These are phyloP conservation scores for Pocillopora damicornis DNA, from an alignment of 64 coral and sea anemone species.

Conservation along the genomic window DNA sequence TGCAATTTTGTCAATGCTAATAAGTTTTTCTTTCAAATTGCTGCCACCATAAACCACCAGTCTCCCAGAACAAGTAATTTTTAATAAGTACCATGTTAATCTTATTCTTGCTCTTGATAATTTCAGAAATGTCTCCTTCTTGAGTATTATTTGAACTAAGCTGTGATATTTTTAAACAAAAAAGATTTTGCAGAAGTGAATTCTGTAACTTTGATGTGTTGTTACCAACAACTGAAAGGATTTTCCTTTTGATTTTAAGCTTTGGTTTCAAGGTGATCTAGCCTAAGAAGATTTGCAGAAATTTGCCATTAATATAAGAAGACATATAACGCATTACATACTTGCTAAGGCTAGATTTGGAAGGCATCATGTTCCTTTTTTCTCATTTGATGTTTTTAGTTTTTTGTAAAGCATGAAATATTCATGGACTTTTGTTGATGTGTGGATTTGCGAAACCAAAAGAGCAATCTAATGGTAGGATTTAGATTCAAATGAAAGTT, in stretches of 20 bases:
- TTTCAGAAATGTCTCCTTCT: background rate
- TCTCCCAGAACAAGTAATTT: background rate
- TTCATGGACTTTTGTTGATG: slow-evolving; percentile 15
- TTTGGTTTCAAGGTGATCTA: background rate
- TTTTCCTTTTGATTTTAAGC: background rate
- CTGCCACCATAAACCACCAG: slow-evolving; percentile 31
- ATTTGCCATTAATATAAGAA: background rate
- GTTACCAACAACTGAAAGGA: too few relatives aligned
- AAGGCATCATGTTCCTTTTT: background rate
- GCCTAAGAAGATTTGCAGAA: background rate
- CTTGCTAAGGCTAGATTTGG: background rate
- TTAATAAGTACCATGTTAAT: background rate
- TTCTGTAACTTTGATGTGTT: too few relatives aligned
- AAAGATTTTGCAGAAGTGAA: background rate
- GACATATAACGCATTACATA: background rate
- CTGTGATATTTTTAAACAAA: background rate
- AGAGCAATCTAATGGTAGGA: background rate
- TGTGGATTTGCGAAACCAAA: slow-evolving; percentile 4
- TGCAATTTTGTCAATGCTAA: background rate
- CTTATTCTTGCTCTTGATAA: background rate
- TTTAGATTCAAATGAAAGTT: background rate
- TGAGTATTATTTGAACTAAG: background rate
- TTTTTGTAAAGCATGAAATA: slow-evolving; percentile 29
- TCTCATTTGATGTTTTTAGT: background rate
- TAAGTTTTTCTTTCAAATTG: background rate